A percentile compares a stretch with the other conserved stretches of the same genome.
Evolutionary conservation across 2,113 vertebrate species (phyloP).

Genomic region (Papio anubis): DNA sequence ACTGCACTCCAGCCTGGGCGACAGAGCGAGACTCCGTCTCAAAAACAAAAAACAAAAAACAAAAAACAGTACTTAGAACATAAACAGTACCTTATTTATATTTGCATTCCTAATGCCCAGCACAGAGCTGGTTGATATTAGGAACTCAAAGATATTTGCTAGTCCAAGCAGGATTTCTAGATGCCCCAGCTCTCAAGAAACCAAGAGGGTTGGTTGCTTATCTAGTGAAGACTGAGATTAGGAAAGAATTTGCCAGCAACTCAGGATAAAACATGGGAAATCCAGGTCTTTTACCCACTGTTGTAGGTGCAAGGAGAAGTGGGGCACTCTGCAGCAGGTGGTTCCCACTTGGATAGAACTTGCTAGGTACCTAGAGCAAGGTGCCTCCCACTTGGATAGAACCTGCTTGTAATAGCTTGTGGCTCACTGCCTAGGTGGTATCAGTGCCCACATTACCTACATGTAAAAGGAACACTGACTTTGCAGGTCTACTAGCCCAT

Average conservation of each 20-base stretch:
- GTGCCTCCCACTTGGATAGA: neutral
- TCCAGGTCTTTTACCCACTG: neutral
- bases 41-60: too few species aligned
- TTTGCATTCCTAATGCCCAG: neutral
- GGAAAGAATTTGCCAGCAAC: neutral
- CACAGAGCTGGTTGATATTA: neutral
- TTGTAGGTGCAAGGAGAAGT: neutral
- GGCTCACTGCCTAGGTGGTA: neutral
- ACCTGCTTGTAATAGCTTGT: neutral
- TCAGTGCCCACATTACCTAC: neutral
- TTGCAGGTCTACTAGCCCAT: neutral
- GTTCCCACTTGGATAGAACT: neutral
- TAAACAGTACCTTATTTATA: neutral
- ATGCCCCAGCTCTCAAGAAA: neutral
- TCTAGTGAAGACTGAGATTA: neutral
- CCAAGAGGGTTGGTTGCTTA: neutral
- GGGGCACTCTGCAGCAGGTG: neutral
- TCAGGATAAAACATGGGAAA: neutral
- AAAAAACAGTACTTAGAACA: conserved; percentile 25
- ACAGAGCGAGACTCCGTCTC: too few species aligned
- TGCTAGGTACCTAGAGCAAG: neutral
- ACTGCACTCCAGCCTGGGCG: too few species aligned
- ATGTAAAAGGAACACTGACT: neutral
- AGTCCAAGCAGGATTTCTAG: conserved; percentile 6
- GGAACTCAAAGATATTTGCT: neutral